A percentile compares a stretch with the other conserved stretches of the same genome.
These are phyloP conservation scores for Mustelus asterias DNA, from an alignment of 2,113 vertebrate species.

Conservation along the genomic window DNA sequence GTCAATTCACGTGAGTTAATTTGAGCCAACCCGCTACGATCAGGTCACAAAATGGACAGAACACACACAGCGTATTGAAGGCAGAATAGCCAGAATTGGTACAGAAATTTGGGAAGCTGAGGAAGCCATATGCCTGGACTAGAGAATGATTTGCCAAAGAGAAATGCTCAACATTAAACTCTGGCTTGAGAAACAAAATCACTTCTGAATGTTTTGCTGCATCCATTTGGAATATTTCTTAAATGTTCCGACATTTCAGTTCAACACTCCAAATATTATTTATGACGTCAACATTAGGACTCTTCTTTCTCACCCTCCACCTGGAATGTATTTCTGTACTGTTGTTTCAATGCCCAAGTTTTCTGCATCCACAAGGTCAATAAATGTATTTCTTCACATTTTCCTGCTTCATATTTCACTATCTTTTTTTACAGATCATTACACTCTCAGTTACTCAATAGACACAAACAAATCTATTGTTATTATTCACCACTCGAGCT, in stretches of 20 bases:
- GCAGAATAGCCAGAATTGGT: not conserved
- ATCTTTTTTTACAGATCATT: not conserved
- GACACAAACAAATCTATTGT: not conserved
- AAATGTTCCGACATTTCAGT: not conserved
- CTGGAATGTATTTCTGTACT: not conserved
- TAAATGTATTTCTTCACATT: not conserved
- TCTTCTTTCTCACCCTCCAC: not conserved
- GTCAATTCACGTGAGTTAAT: not conserved
- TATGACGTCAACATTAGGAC: not conserved
- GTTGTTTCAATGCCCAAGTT: not conserved
- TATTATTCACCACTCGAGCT: not conserved
- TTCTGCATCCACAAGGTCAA: not conserved
- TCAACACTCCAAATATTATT: constrained; percentile 26
- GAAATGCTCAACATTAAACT: not conserved
- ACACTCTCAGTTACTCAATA: not conserved
- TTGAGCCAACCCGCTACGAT: not conserved
- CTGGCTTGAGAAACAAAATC: not conserved
- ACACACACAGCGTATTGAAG: not conserved
- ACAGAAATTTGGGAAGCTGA: not conserved
- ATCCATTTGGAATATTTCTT: not conserved
- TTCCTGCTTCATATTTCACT: not conserved
- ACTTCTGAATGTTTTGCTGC: not conserved
- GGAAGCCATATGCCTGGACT: not conserved
- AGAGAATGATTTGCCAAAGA: not conserved
- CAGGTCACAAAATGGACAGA: constrained; percentile 24